A percentile compares a stretch with the other conserved stretches of the same genome.
Conservation (phyloP, 2,888 invertebrate species). For the Criorhina ranunculi region DNA sequence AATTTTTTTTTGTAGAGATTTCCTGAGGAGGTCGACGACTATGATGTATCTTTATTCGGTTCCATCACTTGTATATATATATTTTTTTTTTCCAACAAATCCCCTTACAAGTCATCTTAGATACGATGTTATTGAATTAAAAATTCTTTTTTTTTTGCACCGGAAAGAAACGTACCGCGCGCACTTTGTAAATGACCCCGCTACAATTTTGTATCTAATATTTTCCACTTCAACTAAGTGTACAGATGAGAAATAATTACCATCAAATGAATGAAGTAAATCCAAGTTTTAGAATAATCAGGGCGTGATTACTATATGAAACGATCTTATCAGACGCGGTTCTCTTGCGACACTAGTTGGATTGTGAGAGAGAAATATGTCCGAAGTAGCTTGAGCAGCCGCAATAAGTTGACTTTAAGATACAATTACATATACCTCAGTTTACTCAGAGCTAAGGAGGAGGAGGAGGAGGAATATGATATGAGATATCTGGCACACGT, state of each 20-base stretch:
- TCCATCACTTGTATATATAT: conserved; percentile 4
- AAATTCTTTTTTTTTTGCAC: conserved; percentile 10
- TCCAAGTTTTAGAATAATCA: conserved; percentile 12
- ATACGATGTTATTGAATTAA: conserved; percentile 19
- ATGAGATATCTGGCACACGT: conserved; percentile 50
- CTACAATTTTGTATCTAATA: conserved; percentile 16
- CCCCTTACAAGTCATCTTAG: conserved; percentile 16
- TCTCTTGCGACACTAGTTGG: conserved; percentile 70
- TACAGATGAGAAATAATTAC: conserved; percentile 67
- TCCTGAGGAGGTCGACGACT: conserved; percentile 39
- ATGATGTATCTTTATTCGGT: conserved; percentile 23
- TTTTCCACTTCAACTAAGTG: conserved; percentile 22
- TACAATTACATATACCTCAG: conserved; percentile 58
- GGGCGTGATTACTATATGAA: conserved; percentile 30
- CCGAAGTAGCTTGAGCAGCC: conserved; percentile 22
- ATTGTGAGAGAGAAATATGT: conserved; percentile 49
- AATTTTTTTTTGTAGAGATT: conserved; percentile 2
- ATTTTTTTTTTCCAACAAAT: conserved; percentile 15
- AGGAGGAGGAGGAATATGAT: conserved; percentile 40
- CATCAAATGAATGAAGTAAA: conserved; percentile 46
- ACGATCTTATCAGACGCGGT: conserved; percentile 71
- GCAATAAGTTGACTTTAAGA: conserved; percentile 52
- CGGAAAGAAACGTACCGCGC: conserved; percentile 38
- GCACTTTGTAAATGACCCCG: conserved; percentile 15
- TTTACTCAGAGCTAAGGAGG: conserved; percentile 44